These are phyloP conservation scores for Phallusia fumigata DNA, from an alignment of 23 tunicate species.

Conservation along the genomic window DNA sequence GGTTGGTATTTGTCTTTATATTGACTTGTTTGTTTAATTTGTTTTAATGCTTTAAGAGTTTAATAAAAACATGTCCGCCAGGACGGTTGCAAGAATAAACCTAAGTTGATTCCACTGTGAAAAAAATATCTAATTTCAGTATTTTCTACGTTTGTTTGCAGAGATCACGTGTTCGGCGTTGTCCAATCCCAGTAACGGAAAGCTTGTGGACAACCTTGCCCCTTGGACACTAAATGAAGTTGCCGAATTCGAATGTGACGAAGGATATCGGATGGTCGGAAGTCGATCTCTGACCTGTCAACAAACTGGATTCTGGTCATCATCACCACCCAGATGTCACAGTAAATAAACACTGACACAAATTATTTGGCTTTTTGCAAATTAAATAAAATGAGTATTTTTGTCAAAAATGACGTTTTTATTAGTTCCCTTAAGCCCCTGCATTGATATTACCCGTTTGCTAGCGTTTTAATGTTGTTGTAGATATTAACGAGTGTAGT, in stretches of 20 bases:
- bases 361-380: too few species aligned
- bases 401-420: neutral
- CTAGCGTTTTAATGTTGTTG: neutral
- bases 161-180: conserved; percentile 25
- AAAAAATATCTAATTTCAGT: too few species aligned
- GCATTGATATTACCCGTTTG: neutral
- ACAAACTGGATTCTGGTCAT: conserved; percentile 24
- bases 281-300: conserved; percentile 6
- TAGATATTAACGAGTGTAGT: conserved; percentile 1
- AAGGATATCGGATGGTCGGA: conserved; percentile 30
- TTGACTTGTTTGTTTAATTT: too few species aligned
- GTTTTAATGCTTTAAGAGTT: too few species aligned
- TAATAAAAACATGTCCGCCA: too few species aligned
- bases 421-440: neutral
- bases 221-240: conserved; percentile 2
- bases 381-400: too few species aligned
- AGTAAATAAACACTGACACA: conserved; percentile 2
- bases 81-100: too few species aligned
- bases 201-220: neutral
- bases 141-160: conserved; percentile 9
- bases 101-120: too few species aligned
- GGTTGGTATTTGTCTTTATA: neutral
- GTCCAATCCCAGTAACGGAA: conserved; percentile 26
- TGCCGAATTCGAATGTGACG: conserved; percentile 17
- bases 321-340: conserved; percentile 24